Evolutionary conservation across 1,140 invertebrate species (phyloP), one percentile per base, ranked within the genome.

Genomic region (Aricia agestis): DNA sequence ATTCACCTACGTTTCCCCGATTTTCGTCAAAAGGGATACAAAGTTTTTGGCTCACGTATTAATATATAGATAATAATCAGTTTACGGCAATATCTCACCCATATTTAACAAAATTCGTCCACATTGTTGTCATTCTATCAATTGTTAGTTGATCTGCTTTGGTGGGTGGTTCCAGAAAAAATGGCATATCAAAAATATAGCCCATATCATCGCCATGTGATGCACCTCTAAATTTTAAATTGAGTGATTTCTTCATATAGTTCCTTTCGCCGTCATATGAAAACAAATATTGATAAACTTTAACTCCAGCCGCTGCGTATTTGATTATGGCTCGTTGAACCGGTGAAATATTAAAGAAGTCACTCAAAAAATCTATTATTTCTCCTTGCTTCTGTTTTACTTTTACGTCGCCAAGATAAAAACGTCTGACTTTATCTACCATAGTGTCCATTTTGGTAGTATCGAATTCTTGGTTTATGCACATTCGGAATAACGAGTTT

Each of bases 101-200:
- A 58, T 78, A 80, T 71, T 82, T 83, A n/a, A 69, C 79, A 52
- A 86, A 86, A 67, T 86, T 83, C 2, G 82, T 76, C 80, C 80
- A 84, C 41, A 84, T 18, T 0, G 69, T 77, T 7, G 82, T 84
- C n/a, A 85, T 74, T 31, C 72, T 74, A 45, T 84, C 84, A 19
- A 84, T 75, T 0, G 82, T 72, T 0, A 75, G 32, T 45, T 81
- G 74, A 69, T 85, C 83, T 13, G 75, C 74, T n/a, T 68, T 42
- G 9, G 72, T 67, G 0, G 77, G 67, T 10, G 17, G 58, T 18
- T 71, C 69, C 6, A 71, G n/a, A 11, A 79, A 36, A 65, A 68
- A 72, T 13, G 68, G 66, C 25, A 77, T 69, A 52, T 82, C 78
- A 52, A 82, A 85, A 45, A 85, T 52, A 67, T 83, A 85, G 0